Evolutionary conservation across 2,888 invertebrate genomes (phyloP), one percentile per base, ranked within the genome.

Genomic region (Tupiocoris notatus): DNA sequence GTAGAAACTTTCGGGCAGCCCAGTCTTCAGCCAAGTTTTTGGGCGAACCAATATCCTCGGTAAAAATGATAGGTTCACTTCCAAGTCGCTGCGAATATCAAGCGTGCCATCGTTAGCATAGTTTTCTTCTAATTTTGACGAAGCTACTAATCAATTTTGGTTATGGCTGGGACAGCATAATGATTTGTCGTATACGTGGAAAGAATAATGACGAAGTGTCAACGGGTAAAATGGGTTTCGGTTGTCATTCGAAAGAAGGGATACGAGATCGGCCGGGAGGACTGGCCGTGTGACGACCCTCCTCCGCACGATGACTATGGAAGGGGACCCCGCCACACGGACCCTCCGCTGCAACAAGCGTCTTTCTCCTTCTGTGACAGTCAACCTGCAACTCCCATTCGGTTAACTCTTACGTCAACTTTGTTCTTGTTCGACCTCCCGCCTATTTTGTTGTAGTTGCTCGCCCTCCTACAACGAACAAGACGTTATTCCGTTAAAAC

Each of bases 311-410:
- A 39, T 39, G 23, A 24, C 23, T 22, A 23, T 75, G 61, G 75
- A 24, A 75, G 75, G 75, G 75, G 75, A 75, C 75, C 74, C 70
- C 57, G 67, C n/a, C n/a, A 3, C 17, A 17, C 67, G 24, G 22
- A 63, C 73, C 63, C 24, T 39, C 57, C 61, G 68, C 68, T 25
- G 18, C 75, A 21, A 65, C 65, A 7, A 39, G 39, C 39, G 39
- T 39, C 39, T 39, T 12, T 39, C 39, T 39, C 39, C 24, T 24
- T n/a, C 39, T 68, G 73, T 76, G 76, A 76, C 76, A 76, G 76
- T 76, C 76, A 76, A 76, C 76, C 76, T 59, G 68, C 76, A 62
- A 67, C 76, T 59, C 76, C 68, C 76, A 24, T 67, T 68, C 68
- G 54, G 76, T 76, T 21, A n/a, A 68, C 56, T 56, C 73, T 73